Evolutionary conservation across 2,888 invertebrate species (phyloP).

Genomic region (Dryobotodes eremita): DNA sequence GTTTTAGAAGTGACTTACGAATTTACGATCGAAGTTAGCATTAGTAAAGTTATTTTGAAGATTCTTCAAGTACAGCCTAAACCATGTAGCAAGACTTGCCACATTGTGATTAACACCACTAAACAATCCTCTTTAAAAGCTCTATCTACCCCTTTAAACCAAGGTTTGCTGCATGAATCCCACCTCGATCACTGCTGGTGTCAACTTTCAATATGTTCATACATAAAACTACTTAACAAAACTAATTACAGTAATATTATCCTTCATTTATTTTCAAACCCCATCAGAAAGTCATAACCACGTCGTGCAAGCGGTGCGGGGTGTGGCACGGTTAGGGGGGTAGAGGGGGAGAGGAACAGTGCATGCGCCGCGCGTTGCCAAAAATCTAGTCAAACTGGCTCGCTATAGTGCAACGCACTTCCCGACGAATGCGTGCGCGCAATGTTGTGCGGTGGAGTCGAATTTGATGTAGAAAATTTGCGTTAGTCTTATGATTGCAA

Average conservation of each 20-base stretch:
- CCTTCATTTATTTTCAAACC: slow-evolving; percentile 66
- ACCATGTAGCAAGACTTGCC: neutral
- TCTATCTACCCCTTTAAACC: too few species aligned
- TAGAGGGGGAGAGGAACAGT: slow-evolving; percentile 65
- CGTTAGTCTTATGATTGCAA: too few species aligned
- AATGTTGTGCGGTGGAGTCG: slow-evolving; percentile 72
- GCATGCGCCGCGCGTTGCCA: slow-evolving; percentile 81
- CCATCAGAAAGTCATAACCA: slow-evolving; percentile 84
- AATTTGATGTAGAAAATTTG: neutral
- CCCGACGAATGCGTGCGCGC: slow-evolving; percentile 83
- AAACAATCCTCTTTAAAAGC: neutral
- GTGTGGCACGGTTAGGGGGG: slow-evolving; percentile 57
- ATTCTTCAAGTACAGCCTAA: neutral
- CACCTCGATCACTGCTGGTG: neutral
- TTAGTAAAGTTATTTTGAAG: neutral
- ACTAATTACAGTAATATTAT: slow-evolving; percentile 46
- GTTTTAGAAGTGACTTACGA: neutral
- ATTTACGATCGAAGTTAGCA: neutral
- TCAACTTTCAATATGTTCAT: neutral
- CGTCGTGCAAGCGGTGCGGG: slow-evolving; percentile 66
- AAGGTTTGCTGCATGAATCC: neutral
- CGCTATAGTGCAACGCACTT: slow-evolving; percentile 89
- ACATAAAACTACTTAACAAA: slow-evolving; percentile 6
- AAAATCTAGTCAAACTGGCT: slow-evolving; percentile 91
- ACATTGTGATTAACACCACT: neutral